These are phyloP conservation scores for Coregonus sp. DNA, from an alignment of 2,797 vertebrate species.

Conservation along the genomic window DNA sequence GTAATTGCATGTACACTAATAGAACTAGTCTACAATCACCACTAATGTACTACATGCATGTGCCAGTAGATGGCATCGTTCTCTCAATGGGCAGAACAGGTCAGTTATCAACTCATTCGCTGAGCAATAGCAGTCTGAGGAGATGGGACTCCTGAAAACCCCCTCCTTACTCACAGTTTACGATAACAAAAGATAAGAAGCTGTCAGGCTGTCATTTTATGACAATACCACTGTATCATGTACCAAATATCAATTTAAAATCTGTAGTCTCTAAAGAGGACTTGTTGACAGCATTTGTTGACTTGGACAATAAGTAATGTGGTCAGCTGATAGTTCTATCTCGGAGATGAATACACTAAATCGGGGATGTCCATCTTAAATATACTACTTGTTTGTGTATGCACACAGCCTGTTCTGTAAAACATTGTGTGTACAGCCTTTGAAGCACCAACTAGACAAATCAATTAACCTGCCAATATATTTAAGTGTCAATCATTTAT, in stretches of 20 bases:
- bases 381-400: constrained; percentile 2
- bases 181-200: neutral
- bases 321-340: constrained; percentile 9
- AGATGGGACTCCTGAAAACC: neutral
- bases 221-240: neutral
- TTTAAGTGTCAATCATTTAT: neutral
- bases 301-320: neutral
- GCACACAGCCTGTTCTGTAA: neutral
- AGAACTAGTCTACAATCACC: too few species aligned
- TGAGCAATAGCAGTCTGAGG: neutral
- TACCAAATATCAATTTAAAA: too few species aligned
- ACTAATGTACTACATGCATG: neutral
- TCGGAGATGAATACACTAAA: constrained; percentile 1
- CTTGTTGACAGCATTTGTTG: neutral
- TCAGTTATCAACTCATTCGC: neutral
- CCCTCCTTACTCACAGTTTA: neutral
- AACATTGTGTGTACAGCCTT: too few species aligned
- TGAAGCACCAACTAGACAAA: neutral
- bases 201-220: neutral
- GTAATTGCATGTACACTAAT: too few species aligned
- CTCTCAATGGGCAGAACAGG: neutral
- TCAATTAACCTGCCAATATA: neutral
- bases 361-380: neutral
- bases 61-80: constrained; percentile 11
- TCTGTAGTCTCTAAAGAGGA: neutral